Conservation (phyloP, 2,888 invertebrate species). For the Temnothorax ravouxi region DNA sequence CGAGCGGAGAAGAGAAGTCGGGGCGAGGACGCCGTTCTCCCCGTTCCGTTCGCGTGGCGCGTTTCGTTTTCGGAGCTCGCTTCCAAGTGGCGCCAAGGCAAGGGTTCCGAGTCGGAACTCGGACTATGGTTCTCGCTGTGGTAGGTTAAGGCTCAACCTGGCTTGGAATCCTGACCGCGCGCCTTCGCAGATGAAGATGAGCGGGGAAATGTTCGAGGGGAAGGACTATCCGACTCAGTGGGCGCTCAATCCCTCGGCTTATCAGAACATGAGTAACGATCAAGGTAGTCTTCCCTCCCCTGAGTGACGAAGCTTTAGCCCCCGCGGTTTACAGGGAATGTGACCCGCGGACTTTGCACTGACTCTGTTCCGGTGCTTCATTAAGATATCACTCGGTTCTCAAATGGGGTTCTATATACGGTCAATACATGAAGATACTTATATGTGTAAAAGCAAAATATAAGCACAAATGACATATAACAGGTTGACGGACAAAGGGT, state of each 20-base stretch:
- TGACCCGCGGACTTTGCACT: background rate
- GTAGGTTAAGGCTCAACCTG: constrained; percentile 49
- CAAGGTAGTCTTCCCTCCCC: constrained; percentile 87
- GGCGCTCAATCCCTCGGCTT: constrained; percentile 93
- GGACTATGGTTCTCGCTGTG: constrained; percentile 47
- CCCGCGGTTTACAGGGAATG: background rate
- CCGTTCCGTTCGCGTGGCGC: constrained; percentile 20
- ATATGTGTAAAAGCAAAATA: background rate
- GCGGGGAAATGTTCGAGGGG: constrained; percentile 87
- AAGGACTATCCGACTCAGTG: constrained; percentile 91
- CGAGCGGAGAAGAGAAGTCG: constrained; percentile 24
- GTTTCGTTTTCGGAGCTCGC: background rate
- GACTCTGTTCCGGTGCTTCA: background rate
- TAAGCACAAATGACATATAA: background rate
- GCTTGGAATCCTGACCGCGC: constrained; percentile 31
- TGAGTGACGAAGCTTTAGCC: background rate
- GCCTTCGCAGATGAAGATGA: constrained; percentile 82
- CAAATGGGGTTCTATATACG: background rate
- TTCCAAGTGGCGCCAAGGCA: constrained; percentile 12
- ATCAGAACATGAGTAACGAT: constrained; percentile 93
- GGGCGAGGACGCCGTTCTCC: constrained; percentile 32
- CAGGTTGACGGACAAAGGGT: background rate
- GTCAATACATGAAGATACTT: background rate
- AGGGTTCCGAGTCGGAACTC: background rate
- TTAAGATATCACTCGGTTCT: background rate